Evolutionary conservation across 2,888 invertebrate genomes (phyloP).

Genomic region (Melikaiella ostensackeni): DNA sequence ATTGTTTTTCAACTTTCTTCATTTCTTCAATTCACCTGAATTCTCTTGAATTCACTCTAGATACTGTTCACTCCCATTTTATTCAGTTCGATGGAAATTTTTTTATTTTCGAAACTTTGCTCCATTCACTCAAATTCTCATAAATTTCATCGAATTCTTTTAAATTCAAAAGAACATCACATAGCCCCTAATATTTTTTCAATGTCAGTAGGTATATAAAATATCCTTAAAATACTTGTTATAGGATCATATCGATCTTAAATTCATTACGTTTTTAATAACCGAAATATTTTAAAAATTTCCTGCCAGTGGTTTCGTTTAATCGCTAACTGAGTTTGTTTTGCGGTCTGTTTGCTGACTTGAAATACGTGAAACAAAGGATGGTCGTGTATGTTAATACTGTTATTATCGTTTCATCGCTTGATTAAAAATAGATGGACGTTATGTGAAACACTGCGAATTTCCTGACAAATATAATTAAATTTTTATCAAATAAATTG

Average conservation of each 20-base stretch:
- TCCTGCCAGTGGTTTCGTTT: not conserved
- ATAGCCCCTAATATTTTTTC: no score
- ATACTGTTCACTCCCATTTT: no score
- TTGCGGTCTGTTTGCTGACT: not conserved
- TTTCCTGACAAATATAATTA: not conserved
- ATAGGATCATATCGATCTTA: not conserved
- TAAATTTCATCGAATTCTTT: no score
- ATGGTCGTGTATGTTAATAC: not conserved
- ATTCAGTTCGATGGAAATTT: no score
- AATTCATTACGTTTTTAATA: no score
- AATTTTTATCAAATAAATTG: not conserved
- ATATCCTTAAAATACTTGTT: not conserved
- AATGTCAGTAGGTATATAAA: not conserved
- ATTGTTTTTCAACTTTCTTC: no score
- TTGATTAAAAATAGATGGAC: slow-evolving; percentile 7
- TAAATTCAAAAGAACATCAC: no score
- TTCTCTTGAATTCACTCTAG: no score
- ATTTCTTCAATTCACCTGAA: no score
- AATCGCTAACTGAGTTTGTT: not conserved
- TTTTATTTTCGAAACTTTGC: no score
- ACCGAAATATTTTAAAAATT: not conserved
- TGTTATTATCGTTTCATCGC: not conserved
- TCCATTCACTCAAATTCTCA: no score
- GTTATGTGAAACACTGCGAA: not conserved
- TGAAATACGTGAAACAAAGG: not conserved